Base-by-base conservation (phyloP, 2,888 invertebrate genomes). In the Stenchaetothrips biformis region DNA sequence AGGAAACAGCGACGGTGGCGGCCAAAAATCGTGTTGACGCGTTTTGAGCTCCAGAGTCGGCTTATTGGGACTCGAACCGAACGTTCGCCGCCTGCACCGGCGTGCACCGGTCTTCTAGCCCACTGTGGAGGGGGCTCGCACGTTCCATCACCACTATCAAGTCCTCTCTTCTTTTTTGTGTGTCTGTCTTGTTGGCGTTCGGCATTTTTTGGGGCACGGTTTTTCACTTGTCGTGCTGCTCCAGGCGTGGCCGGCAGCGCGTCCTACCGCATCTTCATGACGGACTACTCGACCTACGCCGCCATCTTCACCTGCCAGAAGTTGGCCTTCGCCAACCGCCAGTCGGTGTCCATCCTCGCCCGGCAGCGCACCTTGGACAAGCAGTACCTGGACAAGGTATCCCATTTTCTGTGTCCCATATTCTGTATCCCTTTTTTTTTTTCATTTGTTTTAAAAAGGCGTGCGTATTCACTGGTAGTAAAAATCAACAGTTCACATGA, bases 291-390 rank as follows among this genome's bases (percentile, higher is more conserved):
- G 0, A 91, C 89, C 0, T 94, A 92, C 85, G 94, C 94, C 0
- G 93, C 91, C 0, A 89, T 95, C 79, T 95, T 93, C 87, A 93
- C 93, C 0, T 95, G 95, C 84, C 94, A 95, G 86, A 92, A 92
- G 84, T 85, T 95, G 18, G 89, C 92, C 0, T 92, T 94, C 83
- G 92, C 92, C 0, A 92, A 95, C 86, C 89, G 94, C 6, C 91
- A 92, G 82, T 94, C 94, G 0, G 93, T 94, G 0, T 93, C 94
- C 80, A 94, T 97, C 82, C 88, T 94, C n/a, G 94, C 94, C 0
- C 90, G 94, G 79, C 90, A 88, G 25, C 91, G 91, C 83, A 92
- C 92, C 62, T 88, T 94, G 79, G 95, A 94, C 83, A 92, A 90
- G 85, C 89, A 90, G 79, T 92, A 89, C 82, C 84, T 93, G 9